Evolutionary conservation across 2,888 invertebrate genomes (phyloP).

Genomic region (Temnothorax rugatulus): DNA sequence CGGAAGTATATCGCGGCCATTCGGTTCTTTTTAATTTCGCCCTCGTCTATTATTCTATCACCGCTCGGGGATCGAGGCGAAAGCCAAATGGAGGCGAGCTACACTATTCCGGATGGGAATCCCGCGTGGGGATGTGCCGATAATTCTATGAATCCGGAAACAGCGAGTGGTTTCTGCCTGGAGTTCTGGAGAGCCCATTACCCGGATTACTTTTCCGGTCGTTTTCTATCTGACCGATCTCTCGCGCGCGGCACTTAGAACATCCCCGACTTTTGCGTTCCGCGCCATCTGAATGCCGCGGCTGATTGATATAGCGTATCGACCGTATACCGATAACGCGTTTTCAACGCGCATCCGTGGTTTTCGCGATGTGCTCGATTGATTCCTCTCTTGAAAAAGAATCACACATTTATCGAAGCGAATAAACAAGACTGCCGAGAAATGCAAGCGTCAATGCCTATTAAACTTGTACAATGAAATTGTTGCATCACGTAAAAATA

Average conservation of each 20-base stretch:
- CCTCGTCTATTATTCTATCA: conserved; percentile 58
- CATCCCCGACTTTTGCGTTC: conserved; percentile 27
- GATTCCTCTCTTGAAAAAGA: not conserved
- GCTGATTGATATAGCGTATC: conserved; percentile 58
- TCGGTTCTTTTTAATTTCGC: conserved; percentile 51
- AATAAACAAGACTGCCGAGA: not conserved
- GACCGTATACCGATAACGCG: not conserved
- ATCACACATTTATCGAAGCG: not conserved
- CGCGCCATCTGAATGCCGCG: conserved; percentile 40
- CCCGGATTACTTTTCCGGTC: conserved; percentile 76
- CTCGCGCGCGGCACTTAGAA: conserved; percentile 57
- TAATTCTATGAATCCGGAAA: conserved; percentile 76
- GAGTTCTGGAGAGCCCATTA: conserved; percentile 75
- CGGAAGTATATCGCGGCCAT: conserved; percentile 38
- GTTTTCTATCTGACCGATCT: conserved; percentile 66
- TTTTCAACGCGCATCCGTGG: conserved; percentile 17
- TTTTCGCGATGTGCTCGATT: conserved; percentile 8
- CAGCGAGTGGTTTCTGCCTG: conserved; percentile 66
- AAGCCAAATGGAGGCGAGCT: conserved; percentile 50
- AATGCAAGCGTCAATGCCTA: not conserved
- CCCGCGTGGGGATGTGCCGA: conserved; percentile 68
- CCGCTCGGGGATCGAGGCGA: conserved; percentile 57
- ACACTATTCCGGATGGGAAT: conserved; percentile 51
- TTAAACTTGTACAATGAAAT: not conserved
- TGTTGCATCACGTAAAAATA: not conserved